A percentile compares a stretch with the other conserved stretches of the same genome.
These are phyloP conservation scores for Corydoras sp. DNA, from an alignment of 2,113 vertebrate species.

Conservation along the genomic window DNA sequence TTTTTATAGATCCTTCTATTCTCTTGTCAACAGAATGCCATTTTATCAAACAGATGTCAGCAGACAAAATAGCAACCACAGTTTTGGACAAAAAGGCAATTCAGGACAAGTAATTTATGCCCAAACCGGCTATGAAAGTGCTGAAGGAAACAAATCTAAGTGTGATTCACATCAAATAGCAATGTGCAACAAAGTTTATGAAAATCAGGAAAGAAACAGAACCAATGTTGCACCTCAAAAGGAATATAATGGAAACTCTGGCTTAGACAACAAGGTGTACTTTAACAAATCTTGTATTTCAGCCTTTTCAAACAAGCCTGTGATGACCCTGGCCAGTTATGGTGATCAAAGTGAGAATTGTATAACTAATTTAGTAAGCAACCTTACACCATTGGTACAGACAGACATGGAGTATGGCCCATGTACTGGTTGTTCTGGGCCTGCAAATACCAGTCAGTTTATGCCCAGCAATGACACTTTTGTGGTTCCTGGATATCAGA, in stretches of 20 bases:
- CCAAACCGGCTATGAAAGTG: slow-evolving; percentile 19
- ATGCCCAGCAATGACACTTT: background rate
- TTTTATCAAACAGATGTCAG: slow-evolving; percentile 5
- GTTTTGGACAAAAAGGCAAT: slow-evolving; percentile 33
- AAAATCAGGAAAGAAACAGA: background rate
- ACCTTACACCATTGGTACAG: slow-evolving; percentile 4
- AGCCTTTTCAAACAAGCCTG: background rate
- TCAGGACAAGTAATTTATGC: slow-evolving; percentile 46
- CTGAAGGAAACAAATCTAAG: background rate
- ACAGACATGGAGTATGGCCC: slow-evolving; percentile 45
- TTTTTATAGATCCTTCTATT: background rate
- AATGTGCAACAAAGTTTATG: background rate
- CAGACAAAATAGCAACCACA: slow-evolving; percentile 33
- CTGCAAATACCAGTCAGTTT: slow-evolving; percentile 10
- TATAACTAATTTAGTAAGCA: background rate
- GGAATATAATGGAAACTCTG: slow-evolving; percentile 22
- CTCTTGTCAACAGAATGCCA: slow-evolving; percentile 42
- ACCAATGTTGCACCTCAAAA: background rate
- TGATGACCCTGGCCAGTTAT: slow-evolving; percentile 18
- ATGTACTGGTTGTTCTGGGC: slow-evolving; percentile 12
- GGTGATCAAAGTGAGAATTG: background rate
- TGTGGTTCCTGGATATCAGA: slow-evolving; percentile 23
- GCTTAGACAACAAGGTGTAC: slow-evolving; percentile 51
- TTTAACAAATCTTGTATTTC: background rate
- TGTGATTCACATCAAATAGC: slow-evolving; percentile 32